Percentiles rank a stretch among this genome's conserved stretches.
Conservation (phyloP, 1,140 invertebrate genomes). For the Metaphire vulgaris region DNA sequence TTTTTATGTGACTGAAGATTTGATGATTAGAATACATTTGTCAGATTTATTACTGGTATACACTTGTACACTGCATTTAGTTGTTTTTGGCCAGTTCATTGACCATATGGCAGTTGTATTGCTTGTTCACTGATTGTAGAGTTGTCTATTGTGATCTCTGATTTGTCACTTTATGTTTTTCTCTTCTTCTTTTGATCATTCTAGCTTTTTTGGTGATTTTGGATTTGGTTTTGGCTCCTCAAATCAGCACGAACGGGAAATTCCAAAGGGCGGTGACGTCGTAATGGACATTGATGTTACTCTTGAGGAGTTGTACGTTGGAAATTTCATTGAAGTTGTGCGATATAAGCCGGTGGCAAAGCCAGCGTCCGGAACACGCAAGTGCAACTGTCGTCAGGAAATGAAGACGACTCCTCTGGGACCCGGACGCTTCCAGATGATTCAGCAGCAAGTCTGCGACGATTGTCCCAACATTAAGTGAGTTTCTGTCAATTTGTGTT, state of each 20-base stretch:
- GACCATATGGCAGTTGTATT: too few species aligned
- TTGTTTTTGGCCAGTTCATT: too few species aligned
- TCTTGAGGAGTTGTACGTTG: constrained; percentile 91
- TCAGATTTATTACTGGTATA: too few species aligned
- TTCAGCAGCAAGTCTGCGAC: constrained; percentile 95
- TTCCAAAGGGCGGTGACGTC: constrained; percentile 82
- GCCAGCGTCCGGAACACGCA: constrained; percentile 83
- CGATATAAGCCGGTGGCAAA: constrained; percentile 94
- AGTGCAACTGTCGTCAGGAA: constrained; percentile 98
- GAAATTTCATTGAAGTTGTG: constrained; percentile 95
- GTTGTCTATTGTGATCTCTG: too few species aligned
- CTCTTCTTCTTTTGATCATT: too few species aligned
- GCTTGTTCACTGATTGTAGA: too few species aligned
- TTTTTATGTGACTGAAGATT: too few species aligned
- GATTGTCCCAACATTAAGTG: constrained; percentile 96
- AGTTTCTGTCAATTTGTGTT: too few species aligned
- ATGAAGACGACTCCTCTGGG: constrained; percentile 94
- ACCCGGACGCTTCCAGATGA: constrained; percentile 98
- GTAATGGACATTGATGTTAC: constrained; percentile 88
- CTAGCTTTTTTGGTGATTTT: constrained; percentile 90
- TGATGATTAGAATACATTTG: too few species aligned
- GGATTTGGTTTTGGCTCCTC: constrained; percentile 67
- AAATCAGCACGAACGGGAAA: constrained; percentile 66
- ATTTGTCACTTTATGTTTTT: too few species aligned
- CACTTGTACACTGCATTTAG: too few species aligned